Evolutionary conservation across 1,140 invertebrate genomes (phyloP), one percentile per base, ranked within the genome.

Genomic region (Drosophila mayri): DNA sequence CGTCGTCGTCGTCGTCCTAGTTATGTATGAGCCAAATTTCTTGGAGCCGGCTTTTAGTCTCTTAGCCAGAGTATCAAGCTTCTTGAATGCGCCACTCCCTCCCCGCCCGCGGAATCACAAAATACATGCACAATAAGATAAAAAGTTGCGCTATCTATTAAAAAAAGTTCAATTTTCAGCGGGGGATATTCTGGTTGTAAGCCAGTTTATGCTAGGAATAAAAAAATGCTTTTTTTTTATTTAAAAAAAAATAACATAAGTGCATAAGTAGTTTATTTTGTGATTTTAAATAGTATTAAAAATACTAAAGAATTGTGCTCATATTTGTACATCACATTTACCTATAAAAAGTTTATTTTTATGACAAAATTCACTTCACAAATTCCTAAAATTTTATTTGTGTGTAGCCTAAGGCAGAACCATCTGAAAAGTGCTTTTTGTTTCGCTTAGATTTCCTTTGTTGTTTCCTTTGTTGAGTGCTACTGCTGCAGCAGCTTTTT

Each of bases 1-100:
- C 49, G 41, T 67, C 66, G 41, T 49, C 65, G 83, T 25, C 25
- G 25, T 52, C 65, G 83, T 87, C 83, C 83, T 87, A 87, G 83
- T 87, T 87, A 87, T 84, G 65, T 77, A 72, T 72, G 68, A 71
- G 84, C 84, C 84, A 90, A 87, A 87, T 87, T 87, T 87, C 77
- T 84, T 66, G 62, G 65, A 72, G 86, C 84, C 80, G 87, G 85
- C 68, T 72, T 67, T 87, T 76, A 87, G 79, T 80, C 30, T 46
- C 25, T 82, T 63, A 35, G 50, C 50, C 32, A 4, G 75, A 46
- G 47, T 65, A 44, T 50, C 62, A 58, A 28, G 65, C 76, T 82
- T 73, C 50, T 68, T 68, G 66, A 65, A 30, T 37, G 61, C 30
- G 18, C 28, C 47, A 43, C 49, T 55, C 35, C 30, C 47, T 11